Base-by-base conservation (phyloP, 2,888 invertebrate genomes). In the Microctonus brassicae region DNA sequence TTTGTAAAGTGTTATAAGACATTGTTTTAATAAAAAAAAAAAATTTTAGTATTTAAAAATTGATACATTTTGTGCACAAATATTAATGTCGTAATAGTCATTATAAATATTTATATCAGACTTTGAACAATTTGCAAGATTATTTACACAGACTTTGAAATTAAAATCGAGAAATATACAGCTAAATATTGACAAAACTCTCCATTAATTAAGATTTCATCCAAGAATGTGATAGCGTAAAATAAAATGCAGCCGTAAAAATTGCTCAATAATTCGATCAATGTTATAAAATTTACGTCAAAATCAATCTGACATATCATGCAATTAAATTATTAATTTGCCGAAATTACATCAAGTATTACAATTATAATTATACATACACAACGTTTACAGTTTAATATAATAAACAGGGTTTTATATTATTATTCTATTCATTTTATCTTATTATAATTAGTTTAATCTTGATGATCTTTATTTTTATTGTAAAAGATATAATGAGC, bases 1-100 rank as follows among this genome's bases (percentile, higher is more conserved):
- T 80, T 81, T 81, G 80, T 80, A 79, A 79, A 80, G 78, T 80
- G 79, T 81, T 80, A 76, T 78, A 63, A 75, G 74, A 75, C 75
- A 73, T 76, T 81, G 77, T 79, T 76, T 73, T 74, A 73, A 78
- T 75, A 76, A 72, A 52, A 72, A 68, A 70, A 70, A 73, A 73
- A 73, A 69, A 71, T 65, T 70, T 39, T 47, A 33, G 39, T 60
- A 68, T 62, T 65, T 58, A 69, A 39, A 74, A 69, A 70, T 64
- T 53, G n/a, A n/a, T n/a, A n/a, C 47, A 47, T 64, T 66, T 57
- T 22, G 57, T 52, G 67, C 69, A 60, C 47, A 22, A 36, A 53
- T 29, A 39, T 60, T 53, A 52, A 52, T 66, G n/a, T 34, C 62
- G 26, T 42, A 67, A 67, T 66, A 24, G 52, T 64, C 33, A 20